Conservation (phyloP, 2,797 vertebrate genomes). For the Neosilurus hyrtlii region DNA sequence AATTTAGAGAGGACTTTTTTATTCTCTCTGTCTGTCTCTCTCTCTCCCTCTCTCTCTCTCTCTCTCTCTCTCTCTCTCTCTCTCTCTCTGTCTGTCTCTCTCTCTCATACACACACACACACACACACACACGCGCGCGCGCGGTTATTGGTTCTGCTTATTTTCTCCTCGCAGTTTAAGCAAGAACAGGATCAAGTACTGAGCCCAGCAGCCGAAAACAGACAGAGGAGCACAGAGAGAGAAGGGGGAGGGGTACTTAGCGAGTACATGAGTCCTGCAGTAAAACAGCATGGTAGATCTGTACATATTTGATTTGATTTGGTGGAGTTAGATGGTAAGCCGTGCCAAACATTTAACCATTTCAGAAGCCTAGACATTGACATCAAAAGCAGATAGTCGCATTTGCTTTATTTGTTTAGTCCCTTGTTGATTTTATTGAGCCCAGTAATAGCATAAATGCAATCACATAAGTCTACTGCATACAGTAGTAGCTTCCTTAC, state of each 20-base stretch:
- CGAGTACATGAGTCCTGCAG: not conserved
- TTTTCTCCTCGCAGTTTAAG: slow-evolving; percentile 1
- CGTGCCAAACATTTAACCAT: slow-evolving; percentile 22
- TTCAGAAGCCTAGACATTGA: slow-evolving; percentile 1
- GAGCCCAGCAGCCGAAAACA: slow-evolving; percentile 10
- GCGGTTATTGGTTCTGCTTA: not conserved
- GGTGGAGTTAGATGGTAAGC: slow-evolving; percentile 30
- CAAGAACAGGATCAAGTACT: not conserved
- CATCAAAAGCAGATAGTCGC: not conserved
- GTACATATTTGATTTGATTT: slow-evolving; percentile 37
- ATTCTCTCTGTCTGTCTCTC: not conserved
- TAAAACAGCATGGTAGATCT: slow-evolving; percentile 15
- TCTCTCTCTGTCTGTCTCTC: not conserved
- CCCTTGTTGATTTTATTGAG: not conserved
- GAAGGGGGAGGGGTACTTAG: not conserved
- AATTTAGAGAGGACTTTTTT: slow-evolving; percentile 31
- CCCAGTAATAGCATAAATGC: not conserved
- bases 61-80: not conserved
- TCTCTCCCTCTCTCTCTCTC: slow-evolving; percentile 1
- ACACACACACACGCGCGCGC: not conserved
- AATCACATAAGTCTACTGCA: not conserved
- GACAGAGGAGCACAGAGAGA: not conserved
- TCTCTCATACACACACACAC: not conserved
- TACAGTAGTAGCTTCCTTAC: not conserved
- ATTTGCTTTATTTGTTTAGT: not conserved